These are phyloP conservation scores for Apostichopus californicus DNA, from an alignment of 35 echinoderm and acorn worm genomes.

Conservation along the genomic window DNA sequence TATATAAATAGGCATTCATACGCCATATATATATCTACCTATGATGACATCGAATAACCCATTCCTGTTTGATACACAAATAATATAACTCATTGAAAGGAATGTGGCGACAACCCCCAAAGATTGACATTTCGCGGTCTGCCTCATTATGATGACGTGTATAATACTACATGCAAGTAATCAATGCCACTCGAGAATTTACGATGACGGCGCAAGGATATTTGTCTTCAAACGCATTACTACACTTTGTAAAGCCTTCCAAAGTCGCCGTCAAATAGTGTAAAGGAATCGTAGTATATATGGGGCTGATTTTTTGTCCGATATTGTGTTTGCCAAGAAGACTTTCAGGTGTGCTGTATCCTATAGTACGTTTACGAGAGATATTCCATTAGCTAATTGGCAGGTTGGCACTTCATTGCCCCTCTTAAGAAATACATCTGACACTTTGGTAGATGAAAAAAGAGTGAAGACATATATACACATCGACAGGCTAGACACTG, in stretches of 20 bases:
- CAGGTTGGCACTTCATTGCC: neutral
- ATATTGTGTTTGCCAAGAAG: too few relatives aligned
- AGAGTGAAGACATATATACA: too few relatives aligned
- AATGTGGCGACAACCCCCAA: neutral
- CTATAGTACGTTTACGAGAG: neutral
- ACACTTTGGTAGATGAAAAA: too few relatives aligned
- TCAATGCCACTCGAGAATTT: neutral
- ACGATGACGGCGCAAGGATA: neutral
- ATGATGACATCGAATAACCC: neutral
- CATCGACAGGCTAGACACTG: too few relatives aligned
- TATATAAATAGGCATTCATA: too few relatives aligned
- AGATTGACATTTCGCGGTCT: neutral
- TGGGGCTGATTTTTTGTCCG: too few relatives aligned
- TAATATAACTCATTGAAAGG: neutral
- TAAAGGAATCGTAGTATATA: too few relatives aligned
- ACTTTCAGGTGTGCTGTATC: too few relatives aligned
- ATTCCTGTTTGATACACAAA: neutral
- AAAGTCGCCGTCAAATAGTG: too few relatives aligned
- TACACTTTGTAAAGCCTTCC: too few relatives aligned
- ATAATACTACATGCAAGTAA: neutral
- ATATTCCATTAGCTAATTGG: neutral
- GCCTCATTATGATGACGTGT: neutral
- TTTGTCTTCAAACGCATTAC: too few relatives aligned
- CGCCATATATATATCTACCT: neutral
- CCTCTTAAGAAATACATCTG: neutral